A percentile compares a stretch with the other conserved stretches of the same genome.
Evolutionary conservation across 2,797 vertebrate species (phyloP).

Genomic region (Phalloptychus januarius): DNA sequence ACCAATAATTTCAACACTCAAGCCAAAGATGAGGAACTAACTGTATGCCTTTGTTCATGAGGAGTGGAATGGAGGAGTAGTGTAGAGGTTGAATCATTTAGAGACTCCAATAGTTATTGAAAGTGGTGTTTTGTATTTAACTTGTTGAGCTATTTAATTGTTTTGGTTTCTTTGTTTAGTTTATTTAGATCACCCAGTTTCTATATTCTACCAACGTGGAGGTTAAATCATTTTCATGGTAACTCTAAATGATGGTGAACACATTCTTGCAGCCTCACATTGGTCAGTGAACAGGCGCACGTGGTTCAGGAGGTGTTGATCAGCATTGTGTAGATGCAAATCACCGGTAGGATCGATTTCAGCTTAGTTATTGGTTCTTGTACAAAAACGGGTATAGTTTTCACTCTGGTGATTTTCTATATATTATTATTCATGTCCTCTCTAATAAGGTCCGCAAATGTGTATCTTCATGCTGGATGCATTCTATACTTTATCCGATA

Average conservation of each 20-base stretch:
- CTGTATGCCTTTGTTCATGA: not conserved
- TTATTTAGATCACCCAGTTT: not conserved
- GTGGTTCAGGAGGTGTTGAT: not conserved
- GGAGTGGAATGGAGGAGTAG: not conserved
- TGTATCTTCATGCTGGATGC: not conserved
- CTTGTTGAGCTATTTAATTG: not conserved
- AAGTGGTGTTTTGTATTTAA: not conserved
- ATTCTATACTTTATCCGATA: not conserved
- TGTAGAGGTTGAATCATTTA: not conserved
- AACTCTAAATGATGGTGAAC: not conserved
- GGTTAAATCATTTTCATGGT: not conserved
- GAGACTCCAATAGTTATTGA: not conserved
- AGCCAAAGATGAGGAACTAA: not conserved
- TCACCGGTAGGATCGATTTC: not conserved
- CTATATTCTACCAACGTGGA: not conserved
- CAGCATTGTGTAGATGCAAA: not conserved
- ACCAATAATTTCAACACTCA: not conserved
- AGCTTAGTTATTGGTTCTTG: not conserved
- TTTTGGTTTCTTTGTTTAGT: not conserved
- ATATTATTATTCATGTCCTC: not conserved
- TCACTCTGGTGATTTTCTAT: not conserved
- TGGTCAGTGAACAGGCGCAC: constrained; percentile 2
- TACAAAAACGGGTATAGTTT: not conserved
- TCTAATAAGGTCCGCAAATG: not conserved
- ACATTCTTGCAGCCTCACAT: not conserved